Evolutionary conservation across 2,113 vertebrate species (phyloP).

Genomic region (Phalacrocorax brasilianus): DNA sequence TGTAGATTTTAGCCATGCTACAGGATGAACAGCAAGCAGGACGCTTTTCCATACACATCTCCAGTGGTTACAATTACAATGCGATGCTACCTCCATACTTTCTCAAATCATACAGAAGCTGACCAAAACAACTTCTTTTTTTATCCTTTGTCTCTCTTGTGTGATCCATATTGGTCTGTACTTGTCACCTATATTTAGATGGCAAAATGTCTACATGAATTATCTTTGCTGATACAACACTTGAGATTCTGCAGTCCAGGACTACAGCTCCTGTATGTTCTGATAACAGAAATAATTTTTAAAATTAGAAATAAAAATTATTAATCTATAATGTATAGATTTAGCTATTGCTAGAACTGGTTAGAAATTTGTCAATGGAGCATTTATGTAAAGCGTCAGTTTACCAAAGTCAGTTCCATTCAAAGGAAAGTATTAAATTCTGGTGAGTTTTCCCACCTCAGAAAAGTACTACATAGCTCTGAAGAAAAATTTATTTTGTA

Average conservation of each 20-base stretch:
- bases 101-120: background rate
- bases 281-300: background rate
- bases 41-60: background rate
- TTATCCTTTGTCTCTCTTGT: background rate
- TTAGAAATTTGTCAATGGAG: background rate
- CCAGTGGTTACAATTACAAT: background rate
- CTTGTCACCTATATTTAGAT: background rate
- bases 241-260: background rate
- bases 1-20: background rate
- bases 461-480: background rate
- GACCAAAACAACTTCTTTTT: background rate
- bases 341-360: background rate
- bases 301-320: background rate
- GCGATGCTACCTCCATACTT: background rate
- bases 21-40: background rate
- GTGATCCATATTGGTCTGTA: background rate
- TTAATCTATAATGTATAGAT: background rate
- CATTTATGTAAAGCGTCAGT: background rate
- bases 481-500: background rate
- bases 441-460: background rate
- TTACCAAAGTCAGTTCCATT: background rate
- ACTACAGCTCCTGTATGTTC: background rate
- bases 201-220: background rate
- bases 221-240: background rate
- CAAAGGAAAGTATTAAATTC: background rate